phyloP scores from a whole-genome alignment of 2,888 invertebrate species.

The Masnerella sp. region DNA sequence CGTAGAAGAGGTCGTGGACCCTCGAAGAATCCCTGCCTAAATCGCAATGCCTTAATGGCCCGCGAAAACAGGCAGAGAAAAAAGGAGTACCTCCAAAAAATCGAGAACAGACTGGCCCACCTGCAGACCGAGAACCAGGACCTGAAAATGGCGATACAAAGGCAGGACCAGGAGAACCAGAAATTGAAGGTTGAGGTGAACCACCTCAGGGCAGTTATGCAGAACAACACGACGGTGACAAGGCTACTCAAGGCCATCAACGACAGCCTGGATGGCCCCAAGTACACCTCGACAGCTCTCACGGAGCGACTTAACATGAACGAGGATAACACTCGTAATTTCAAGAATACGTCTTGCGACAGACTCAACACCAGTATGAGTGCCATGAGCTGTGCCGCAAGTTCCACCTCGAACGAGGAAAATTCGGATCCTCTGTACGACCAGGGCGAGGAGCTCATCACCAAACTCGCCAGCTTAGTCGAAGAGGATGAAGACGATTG shows the following conservation, averaged over 20 bases:
- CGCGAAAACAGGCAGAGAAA: slow-evolving; percentile 82
- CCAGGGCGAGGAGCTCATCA: slow-evolving; percentile 38
- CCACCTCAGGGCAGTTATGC: slow-evolving; percentile 80
- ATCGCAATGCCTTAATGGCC: slow-evolving; percentile 82
- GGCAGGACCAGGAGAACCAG: slow-evolving; percentile 78
- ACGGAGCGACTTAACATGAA: slow-evolving; percentile 39
- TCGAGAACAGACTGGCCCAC: slow-evolving; percentile 79
- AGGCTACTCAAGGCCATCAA: slow-evolving; percentile 78
- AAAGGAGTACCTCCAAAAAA: slow-evolving; percentile 80
- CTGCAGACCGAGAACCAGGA: slow-evolving; percentile 78
- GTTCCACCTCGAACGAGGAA: slow-evolving; percentile 45
- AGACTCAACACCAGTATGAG: background rate
- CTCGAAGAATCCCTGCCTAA: slow-evolving; percentile 76
- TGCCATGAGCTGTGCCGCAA: slow-evolving; percentile 21
- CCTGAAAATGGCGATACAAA: slow-evolving; percentile 78
- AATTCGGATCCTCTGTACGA: slow-evolving; percentile 53
- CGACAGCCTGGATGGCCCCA: slow-evolving; percentile 60
- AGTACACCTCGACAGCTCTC: slow-evolving; percentile 10
- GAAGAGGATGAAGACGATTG: slow-evolving; percentile 25
- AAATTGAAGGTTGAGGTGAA: slow-evolving; percentile 79
- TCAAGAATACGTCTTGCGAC: background rate
- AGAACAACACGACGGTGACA: slow-evolving; percentile 79
- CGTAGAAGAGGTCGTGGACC: slow-evolving; percentile 66
- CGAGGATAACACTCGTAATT: slow-evolving; percentile 27
- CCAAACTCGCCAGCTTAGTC: slow-evolving; percentile 31